Evolutionary conservation across 53 echinoderm and acorn worm genomes (phyloP), one percentile per base, ranked within the genome.

Genomic region (Zoroaster sp.): DNA sequence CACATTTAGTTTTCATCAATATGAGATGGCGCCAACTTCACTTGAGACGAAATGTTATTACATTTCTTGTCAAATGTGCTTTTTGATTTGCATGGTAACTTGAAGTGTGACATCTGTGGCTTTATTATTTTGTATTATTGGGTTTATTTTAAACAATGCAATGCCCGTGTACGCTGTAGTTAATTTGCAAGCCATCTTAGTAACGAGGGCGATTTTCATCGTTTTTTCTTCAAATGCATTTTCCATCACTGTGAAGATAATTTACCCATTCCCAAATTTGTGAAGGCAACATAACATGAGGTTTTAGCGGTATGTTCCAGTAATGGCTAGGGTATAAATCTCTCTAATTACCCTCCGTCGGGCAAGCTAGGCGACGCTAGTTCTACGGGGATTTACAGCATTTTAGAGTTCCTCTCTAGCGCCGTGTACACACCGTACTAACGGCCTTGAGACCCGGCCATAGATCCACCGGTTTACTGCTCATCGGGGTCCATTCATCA

Each of bases 241-340:
- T n/a, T n/a, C n/a, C n/a, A n/a, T n/a, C n/a, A n/a, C n/a, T n/a
- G n/a, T n/a, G n/a, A n/a, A n/a, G n/a, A n/a, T n/a, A n/a, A n/a
- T n/a, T n/a, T n/a, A 12, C 3, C 5, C 9, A 25, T 12, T 36
- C 25, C 35, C 36, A 69, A 0, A 69, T 71, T n/a, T 37, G 5
- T 37, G 2, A 63, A 33, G 25, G 59, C 20, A 65, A 25, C 83
- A 14, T 30, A 83, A 43, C 45, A 15, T 34, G 68, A 28, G 67
- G 45, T 83, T 67, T 83, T 23, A 35, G 68, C 44, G 69, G 69
- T 83, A 67, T 83, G 83, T 83, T 20, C 44, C 35, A 44, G 43
- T 83, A 83, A 83, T 83, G 46, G 83, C 83, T 43, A 25, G 30
- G 83, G 42, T 43, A 85, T 85, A 85, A 85, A 85, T 85, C 69